phyloP scores from a whole-genome alignment of 2,797 vertebrate genomes.

The Typhlichthys subterraneus region DNA sequence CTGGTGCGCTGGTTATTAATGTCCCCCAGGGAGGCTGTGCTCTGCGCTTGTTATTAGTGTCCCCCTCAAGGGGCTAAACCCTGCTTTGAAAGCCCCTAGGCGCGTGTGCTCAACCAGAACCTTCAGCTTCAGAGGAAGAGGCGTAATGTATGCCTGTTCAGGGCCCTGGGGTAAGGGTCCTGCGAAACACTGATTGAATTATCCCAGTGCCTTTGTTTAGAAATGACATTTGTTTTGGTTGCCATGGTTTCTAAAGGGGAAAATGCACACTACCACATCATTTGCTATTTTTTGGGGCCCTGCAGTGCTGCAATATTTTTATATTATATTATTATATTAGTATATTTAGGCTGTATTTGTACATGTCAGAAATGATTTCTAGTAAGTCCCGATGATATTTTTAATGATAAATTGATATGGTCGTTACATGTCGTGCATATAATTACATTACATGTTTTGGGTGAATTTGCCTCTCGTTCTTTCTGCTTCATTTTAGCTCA shows the following conservation, averaged over 20 bases:
- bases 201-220: constrained; percentile 33
- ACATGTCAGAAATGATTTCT: background rate
- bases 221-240: constrained; percentile 22
- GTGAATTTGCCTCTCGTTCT: too few species aligned
- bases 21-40: constrained; percentile 46
- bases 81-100: constrained; percentile 39
- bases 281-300: background rate
- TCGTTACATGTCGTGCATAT: background rate
- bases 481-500: too few species aligned
- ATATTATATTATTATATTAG: too few species aligned
- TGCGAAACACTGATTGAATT: constrained; percentile 40
- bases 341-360: background rate
- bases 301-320: background rate
- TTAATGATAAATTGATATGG: background rate
- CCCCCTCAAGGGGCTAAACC: constrained; percentile 34
- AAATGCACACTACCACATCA: constrained; percentile 3
- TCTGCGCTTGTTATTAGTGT: constrained; percentile 44
- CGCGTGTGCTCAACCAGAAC: constrained; percentile 46
- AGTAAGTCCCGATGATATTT: background rate
- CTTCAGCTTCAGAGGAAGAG: constrained; percentile 56
- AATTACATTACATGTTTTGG: too few species aligned
- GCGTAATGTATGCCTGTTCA: constrained; percentile 46
- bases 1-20: constrained; percentile 54
- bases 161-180: constrained; percentile 23
- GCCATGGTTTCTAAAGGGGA: constrained; percentile 21